These are phyloP conservation scores for Acrocephalus scirpaceus DNA, from an alignment of 2,797 vertebrate species.

Conservation along the genomic window DNA sequence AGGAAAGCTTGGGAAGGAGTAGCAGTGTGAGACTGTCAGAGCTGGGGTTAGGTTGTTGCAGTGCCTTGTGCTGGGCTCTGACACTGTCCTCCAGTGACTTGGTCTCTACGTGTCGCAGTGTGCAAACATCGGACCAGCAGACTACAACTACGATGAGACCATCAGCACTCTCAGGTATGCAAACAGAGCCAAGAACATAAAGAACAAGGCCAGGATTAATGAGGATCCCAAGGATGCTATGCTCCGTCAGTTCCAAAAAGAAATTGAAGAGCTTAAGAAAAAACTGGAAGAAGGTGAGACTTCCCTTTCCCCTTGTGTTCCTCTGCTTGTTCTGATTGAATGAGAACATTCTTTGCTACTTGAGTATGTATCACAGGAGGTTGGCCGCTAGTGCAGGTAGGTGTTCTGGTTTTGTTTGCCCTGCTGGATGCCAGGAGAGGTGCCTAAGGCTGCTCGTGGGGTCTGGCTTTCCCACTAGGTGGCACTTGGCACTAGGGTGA, in stretches of 20 bases:
- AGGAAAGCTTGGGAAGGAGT: neutral
- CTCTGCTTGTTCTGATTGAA: neutral
- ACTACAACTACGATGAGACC: constrained; percentile 99
- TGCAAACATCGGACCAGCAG: constrained; percentile 97
- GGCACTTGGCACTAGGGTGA: constrained; percentile 53
- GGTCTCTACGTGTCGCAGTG: constrained; percentile 77
- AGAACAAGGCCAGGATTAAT: constrained; percentile 99
- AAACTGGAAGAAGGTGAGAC: constrained; percentile 93
- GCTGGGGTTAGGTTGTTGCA: neutral
- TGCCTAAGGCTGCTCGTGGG: neutral
- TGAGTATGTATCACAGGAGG: neutral
- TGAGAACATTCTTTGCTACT: neutral
- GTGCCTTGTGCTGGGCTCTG: neutral
- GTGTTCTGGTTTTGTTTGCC: neutral
- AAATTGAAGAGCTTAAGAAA: constrained; percentile 97
- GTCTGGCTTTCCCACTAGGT: constrained; percentile 47
- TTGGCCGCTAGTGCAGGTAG: rapidly evolving
- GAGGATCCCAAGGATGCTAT: constrained; percentile 98
- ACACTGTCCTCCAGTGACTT: neutral
- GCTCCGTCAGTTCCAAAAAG: constrained; percentile 96
- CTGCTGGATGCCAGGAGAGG: neutral
- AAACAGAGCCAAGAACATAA: constrained; percentile 98
- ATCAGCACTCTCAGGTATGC: constrained; percentile 97
- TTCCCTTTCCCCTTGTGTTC: neutral
- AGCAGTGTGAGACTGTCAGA: neutral